Evolutionary conservation across 2,888 invertebrate genomes (phyloP), one percentile per base, ranked within the genome.

Genomic region (Trimorus sp.): DNA sequence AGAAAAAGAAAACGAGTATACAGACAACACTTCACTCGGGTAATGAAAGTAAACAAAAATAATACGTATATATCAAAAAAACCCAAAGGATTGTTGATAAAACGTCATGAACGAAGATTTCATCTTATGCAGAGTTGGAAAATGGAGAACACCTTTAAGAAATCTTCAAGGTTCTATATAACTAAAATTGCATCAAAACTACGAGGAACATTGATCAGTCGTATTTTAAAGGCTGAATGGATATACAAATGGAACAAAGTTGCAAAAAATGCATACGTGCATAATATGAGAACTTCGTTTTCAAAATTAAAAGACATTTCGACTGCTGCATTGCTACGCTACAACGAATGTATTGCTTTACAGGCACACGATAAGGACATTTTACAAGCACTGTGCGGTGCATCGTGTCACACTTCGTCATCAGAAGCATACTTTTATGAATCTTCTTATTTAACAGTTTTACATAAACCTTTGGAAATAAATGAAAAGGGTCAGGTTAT

Each of bases 401-500:
- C n/a, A 12, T 48, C 48, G 7, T 12, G n/a, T 48, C 48, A 48
- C n/a, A 48, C 11, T 9, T 8, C 48, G n/a, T 48, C 9, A 48
- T 48, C 48, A 9, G 48, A 48, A n/a, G 48, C 48, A 7, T 48
- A 48, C n/a, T 48, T 48, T 48, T 48, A 48, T 9, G 48, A 48
- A 48, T 48, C 48, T 12, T 48, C 48, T 8, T 48, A 48, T n/a
- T 48, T 12, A n/a, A 48, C 5, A 48, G n/a, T n/a, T n/a, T n/a
- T n/a, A n/a, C n/a, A 48, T 12, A 9, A 48, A 12, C 4, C 48
- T 12, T 48, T 48, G n/a, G n/a, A 12, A 9, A 48, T 48, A n/a
- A 48, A 48, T 9, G n/a, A 48, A 48, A n/a, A 48, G n/a, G 48
- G 48, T 48, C 48, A 48, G n/a, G 48, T 38, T 38, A 38, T 38